Conservation (phyloP, 2,113 vertebrate genomes). For the Fregetta grallaria region DNA sequence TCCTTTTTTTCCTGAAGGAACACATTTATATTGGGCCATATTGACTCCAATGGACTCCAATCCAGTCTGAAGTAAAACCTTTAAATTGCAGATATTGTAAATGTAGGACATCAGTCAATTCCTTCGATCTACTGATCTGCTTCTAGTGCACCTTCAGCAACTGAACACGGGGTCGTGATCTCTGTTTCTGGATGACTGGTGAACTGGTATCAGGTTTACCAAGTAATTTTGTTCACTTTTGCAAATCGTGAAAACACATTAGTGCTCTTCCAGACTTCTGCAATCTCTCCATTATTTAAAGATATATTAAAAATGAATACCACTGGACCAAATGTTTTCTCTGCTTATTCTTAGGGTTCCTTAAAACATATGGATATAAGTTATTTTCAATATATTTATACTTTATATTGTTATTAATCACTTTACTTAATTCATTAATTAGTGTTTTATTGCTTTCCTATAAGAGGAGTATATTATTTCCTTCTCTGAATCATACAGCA, state of each 20-base stretch:
- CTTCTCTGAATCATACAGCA: not conserved
- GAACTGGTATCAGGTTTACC: not conserved
- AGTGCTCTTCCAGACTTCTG: not conserved
- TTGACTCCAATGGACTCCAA: not conserved
- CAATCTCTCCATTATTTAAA: not conserved
- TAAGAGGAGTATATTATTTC: not conserved
- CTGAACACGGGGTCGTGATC: not conserved
- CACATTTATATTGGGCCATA: not conserved
- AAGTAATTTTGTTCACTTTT: not conserved
- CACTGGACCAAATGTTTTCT: not conserved
- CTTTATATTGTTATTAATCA: not conserved
- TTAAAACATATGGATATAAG: not conserved
- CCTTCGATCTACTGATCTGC: not conserved
- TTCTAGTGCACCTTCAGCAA: not conserved
- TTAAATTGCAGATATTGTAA: not conserved
- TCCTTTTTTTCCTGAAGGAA: not conserved
- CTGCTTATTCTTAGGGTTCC: not conserved
- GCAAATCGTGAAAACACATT: not conserved
- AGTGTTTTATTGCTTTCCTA: not conserved
- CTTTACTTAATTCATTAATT: not conserved
- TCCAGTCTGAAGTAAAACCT: not conserved
- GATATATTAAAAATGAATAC: not conserved
- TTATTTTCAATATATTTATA: not conserved
- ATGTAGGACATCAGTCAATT: not conserved
- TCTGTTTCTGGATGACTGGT: not conserved